Evolutionary conservation across 2,888 invertebrate genomes (phyloP), one percentile per base, ranked within the genome.

Genomic region (Lochmaea capreae): DNA sequence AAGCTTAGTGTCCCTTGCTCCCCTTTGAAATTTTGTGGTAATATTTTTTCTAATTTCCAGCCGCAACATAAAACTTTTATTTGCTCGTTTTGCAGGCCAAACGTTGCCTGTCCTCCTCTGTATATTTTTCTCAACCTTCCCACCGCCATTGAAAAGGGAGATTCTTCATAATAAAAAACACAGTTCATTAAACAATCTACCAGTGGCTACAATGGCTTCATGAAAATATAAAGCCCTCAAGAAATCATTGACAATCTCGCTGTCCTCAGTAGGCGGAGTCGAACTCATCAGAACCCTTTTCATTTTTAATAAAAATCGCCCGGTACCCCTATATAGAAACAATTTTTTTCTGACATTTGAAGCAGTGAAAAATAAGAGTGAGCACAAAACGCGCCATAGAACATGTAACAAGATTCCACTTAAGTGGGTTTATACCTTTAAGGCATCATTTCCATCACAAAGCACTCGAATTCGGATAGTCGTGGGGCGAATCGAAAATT

Each of bases 371-470:
- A 54, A 54, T 54, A 52, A 52, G 14, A 16, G 52, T 33, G 22
- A 67, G 49, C 18, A 39, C 69, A 39, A 67, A 69, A 62, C 52
- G 18, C 54, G 54, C 42, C 70, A 62, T 69, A 33, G 39, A 61
- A 52, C 49, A 22, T 67, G 74, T 73, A 76, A 83, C 83, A 82
- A 83, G 82, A 79, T 82, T 83, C 81, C 81, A 83, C 83, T 84
- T 85, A 85, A 85, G 85, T 84, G 83, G 82, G 81, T 80, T 80
- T 81, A 86, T 83, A 85, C 88, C 89, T 87, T 83, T 86, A 84
- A 87, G 89, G 88, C 89, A 89, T 89, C 88, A 89, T 89, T 89
- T 89, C 88, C 89, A 89, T 89, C 88, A 89, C 89, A 89, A 89
- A 88, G 84, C 83, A 80, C 81, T 76, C 82, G 82, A 82, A 83